A percentile compares a stretch with the other conserved stretches of the same genome.
phyloP scores from a whole-genome alignment of 1,140 invertebrate species.

The Drosophila bocki region DNA sequence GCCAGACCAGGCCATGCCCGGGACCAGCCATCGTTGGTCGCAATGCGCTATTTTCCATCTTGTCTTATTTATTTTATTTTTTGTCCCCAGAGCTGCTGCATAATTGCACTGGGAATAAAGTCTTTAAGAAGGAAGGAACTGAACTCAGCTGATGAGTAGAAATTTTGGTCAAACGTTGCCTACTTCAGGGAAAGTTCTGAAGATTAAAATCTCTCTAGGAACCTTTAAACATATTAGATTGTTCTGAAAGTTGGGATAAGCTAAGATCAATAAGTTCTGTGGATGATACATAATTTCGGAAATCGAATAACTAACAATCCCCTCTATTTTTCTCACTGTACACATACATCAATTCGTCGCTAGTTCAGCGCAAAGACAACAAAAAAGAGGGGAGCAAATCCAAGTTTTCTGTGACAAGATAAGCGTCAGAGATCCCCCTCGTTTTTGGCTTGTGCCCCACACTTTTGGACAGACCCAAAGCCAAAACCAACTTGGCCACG shows the following conservation, averaged over 20 bases:
- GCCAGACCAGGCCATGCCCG: constrained; percentile 22
- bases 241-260: background rate
- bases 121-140: background rate
- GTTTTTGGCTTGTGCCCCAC: constrained; percentile 63
- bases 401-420: constrained; percentile 62
- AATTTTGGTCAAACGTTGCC: no score
- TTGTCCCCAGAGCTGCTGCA: constrained; percentile 47
- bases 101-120: constrained; percentile 27
- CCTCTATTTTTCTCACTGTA: background rate
- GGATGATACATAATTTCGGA: no score
- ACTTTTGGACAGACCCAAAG: constrained; percentile 12
- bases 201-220: background rate
- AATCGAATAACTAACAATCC: no score
- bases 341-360: constrained; percentile 71
- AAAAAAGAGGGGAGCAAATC: constrained; percentile 20
- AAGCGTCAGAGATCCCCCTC: constrained; percentile 45
- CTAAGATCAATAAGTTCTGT: no score
- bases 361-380: constrained; percentile 29
- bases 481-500: constrained; percentile 1
- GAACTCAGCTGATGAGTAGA: no score
- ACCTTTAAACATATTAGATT: background rate
- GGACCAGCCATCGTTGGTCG: constrained; percentile 31
- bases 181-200: background rate
- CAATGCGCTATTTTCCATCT: constrained; percentile 53
- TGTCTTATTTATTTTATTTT: constrained; percentile 19